Evolutionary conservation across 2,888 invertebrate genomes (phyloP).

Genomic region (Osedax frankpressi): DNA sequence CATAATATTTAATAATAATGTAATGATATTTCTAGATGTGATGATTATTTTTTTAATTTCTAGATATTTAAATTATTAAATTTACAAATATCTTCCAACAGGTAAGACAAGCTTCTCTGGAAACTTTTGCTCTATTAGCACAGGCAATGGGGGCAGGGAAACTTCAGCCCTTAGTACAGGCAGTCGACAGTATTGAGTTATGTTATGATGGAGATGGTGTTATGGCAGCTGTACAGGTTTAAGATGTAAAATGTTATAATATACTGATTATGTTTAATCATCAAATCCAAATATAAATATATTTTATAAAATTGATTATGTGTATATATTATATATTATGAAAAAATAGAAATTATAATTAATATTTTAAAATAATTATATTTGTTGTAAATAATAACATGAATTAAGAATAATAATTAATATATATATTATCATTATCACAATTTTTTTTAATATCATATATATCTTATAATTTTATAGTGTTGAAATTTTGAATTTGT

Average conservation of each 20-base stretch:
- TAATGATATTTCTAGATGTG: no score
- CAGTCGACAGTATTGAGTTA: conserved; percentile 47
- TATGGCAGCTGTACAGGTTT: conserved; percentile 57
- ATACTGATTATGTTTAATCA: neutral
- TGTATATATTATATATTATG: neutral
- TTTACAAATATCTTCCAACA: no score
- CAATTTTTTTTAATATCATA: no score
- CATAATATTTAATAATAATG: no score
- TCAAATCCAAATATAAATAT: neutral
- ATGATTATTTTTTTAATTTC: no score
- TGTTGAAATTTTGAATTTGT: no score
- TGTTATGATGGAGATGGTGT: conserved; percentile 45
- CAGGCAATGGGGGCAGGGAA: conserved; percentile 56
- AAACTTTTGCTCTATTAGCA: conserved; percentile 64
- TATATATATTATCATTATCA: no score
- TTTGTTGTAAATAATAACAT: no score
- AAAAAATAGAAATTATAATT: neutral
- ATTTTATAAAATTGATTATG: neutral
- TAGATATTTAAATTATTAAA: no score
- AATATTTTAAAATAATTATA: neutral
- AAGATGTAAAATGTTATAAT: no score
- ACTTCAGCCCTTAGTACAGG: conserved; percentile 52
- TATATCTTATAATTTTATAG: no score
- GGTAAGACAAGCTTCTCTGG: conserved; percentile 65
- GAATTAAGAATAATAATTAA: no score